Evolutionary conservation across 2,797 vertebrate genomes (phyloP).

Genomic region (Macropodus opercularis): DNA sequence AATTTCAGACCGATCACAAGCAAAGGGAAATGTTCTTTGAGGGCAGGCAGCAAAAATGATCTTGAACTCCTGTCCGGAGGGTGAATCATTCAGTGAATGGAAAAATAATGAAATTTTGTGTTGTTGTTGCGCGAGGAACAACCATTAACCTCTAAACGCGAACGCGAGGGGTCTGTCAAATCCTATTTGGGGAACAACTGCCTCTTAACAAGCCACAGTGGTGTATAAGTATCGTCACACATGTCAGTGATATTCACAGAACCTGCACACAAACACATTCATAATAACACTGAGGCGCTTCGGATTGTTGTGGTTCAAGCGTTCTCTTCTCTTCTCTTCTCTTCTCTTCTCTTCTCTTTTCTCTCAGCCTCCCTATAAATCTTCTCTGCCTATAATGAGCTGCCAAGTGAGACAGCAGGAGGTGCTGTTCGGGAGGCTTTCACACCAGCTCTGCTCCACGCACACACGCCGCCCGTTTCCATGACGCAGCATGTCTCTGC

Average conservation of each 20-base stretch:
- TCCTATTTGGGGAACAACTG: slow-evolving; percentile 1
- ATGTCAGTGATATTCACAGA: slow-evolving; percentile 4
- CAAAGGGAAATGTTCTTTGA: not conserved
- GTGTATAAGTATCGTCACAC: slow-evolving; percentile 3
- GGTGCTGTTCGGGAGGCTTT: slow-evolving; percentile 72
- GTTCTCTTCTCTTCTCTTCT: not conserved
- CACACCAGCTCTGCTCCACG: slow-evolving; percentile 46
- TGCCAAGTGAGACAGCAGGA: slow-evolving; percentile 69
- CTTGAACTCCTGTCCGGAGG: not conserved
- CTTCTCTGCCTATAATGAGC: slow-evolving; percentile 53
- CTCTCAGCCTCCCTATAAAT: slow-evolving; percentile 43
- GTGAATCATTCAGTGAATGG: slow-evolving; percentile 3
- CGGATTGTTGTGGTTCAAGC: slow-evolving; percentile 4
- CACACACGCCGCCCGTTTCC: slow-evolving; percentile 58
- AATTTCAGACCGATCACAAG: slow-evolving; percentile 2
- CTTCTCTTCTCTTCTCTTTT: slow-evolving; percentile 1
- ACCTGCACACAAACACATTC: not conserved
- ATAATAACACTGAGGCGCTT: not conserved
- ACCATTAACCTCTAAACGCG: slow-evolving; percentile 13
- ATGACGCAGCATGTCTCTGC: slow-evolving; percentile 77
- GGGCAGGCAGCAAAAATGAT: slow-evolving; percentile 3
- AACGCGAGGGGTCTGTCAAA: not conserved
- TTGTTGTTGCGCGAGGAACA: slow-evolving; percentile 8
- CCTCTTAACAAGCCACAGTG: not conserved
- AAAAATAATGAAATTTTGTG: slow-evolving; percentile 13